These are phyloP conservation scores for Eremophila alpestris DNA, from an alignment of 2,797 vertebrate species.

Conservation along the genomic window DNA sequence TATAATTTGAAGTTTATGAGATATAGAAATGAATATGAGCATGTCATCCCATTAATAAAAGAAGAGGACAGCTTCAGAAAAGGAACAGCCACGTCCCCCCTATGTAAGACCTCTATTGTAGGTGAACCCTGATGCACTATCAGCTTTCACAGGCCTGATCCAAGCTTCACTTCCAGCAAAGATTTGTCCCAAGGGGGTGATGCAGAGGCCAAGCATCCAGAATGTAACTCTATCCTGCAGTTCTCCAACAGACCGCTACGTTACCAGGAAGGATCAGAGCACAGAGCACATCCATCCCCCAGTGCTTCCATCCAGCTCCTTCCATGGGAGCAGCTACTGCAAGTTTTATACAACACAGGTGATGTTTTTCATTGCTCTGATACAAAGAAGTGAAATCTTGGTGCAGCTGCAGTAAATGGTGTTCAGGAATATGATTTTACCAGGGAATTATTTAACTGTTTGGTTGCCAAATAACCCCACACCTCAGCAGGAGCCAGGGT, in stretches of 20 bases:
- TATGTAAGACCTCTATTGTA: constrained; percentile 48
- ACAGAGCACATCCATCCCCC: neutral
- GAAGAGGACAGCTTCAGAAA: constrained; percentile 41
- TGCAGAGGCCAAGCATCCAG: constrained; percentile 51
- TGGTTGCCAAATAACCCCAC: neutral
- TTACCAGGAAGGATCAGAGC: neutral
- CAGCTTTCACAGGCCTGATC: constrained; percentile 52
- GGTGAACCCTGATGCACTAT: constrained; percentile 16
- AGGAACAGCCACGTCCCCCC: neutral
- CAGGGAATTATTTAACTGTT: neutral
- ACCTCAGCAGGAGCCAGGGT: neutral
- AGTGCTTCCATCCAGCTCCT: neutral
- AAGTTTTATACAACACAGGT: fast-evolving
- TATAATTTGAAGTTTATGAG: constrained; percentile 25
- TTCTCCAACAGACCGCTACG: neutral
- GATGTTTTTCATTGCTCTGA: neutral
- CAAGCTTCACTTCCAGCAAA: constrained; percentile 53
- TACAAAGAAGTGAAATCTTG: neutral
- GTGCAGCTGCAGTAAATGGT: neutral
- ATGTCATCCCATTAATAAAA: constrained; percentile 61
- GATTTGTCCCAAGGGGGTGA: constrained; percentile 51
- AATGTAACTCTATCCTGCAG: neutral
- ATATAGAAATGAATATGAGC: constrained; percentile 30
- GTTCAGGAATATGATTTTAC: neutral
- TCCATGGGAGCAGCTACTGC: neutral